These are phyloP conservation scores for Seira sanloemensis DNA, from an alignment of 2,888 invertebrate species.

Conservation along the genomic window DNA sequence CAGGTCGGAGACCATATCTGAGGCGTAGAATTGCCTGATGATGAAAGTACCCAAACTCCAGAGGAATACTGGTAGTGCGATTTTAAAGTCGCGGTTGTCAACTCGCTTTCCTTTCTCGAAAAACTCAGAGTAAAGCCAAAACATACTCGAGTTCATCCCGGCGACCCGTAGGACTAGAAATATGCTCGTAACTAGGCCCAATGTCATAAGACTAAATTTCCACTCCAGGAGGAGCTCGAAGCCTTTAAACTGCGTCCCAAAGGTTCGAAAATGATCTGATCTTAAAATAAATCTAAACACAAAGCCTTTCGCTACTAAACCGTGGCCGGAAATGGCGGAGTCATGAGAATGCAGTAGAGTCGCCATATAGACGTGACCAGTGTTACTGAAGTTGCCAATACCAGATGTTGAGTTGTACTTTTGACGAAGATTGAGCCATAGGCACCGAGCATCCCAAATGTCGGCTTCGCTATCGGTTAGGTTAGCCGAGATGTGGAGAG, in stretches of 20 bases:
- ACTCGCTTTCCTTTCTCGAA: conserved; percentile 24
- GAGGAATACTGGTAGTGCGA: not conserved
- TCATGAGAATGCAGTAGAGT: not conserved
- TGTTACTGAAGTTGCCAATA: conserved; percentile 5
- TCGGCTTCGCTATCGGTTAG: conserved; percentile 28
- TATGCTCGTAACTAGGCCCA: too few relatives aligned
- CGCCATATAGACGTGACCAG: conserved; percentile 29
- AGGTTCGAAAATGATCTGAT: conserved; percentile 5
- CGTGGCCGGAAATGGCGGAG: conserved; percentile 22
- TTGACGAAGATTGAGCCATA: conserved; percentile 24
- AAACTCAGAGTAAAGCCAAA: conserved; percentile 49
- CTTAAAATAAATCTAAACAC: conserved; percentile 24
- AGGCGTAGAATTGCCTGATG: conserved; percentile 36
- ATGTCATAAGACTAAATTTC: not conserved
- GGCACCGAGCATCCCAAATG: conserved; percentile 36
- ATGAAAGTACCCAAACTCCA: conserved; percentile 41
- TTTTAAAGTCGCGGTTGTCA: not conserved
- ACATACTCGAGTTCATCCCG: conserved; percentile 17
- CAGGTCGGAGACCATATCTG: conserved; percentile 39
- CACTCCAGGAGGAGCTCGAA: not conserved
- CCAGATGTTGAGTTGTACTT: conserved; percentile 32
- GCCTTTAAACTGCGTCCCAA: not conserved
- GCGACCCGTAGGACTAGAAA: not conserved
- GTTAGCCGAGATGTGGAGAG: not conserved
- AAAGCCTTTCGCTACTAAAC: conserved; percentile 40